Evolutionary conservation across 1,140 invertebrate species (phyloP).

Genomic region (Formica selysi): DNA sequence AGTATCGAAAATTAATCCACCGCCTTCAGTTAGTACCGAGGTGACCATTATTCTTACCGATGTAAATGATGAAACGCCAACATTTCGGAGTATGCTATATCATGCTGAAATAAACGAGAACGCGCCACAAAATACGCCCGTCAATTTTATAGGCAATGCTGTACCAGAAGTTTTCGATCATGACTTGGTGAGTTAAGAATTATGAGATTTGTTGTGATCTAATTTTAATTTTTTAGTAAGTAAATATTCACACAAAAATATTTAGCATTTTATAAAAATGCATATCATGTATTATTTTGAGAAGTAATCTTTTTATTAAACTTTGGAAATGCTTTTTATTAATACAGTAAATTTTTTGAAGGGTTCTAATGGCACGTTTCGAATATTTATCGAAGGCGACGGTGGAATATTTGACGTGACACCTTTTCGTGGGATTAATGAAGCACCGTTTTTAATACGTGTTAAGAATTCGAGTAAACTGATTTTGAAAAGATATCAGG

Average conservation of each 20-base stretch:
- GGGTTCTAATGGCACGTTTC: slow-evolving; percentile 97
- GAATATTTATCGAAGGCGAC: slow-evolving; percentile 92
- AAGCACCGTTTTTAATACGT: slow-evolving; percentile 96
- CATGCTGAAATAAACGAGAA: slow-evolving; percentile 97
- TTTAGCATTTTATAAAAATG: background rate
- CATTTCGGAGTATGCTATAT: slow-evolving; percentile 92
- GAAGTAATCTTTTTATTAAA: background rate
- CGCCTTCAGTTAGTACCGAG: slow-evolving; percentile 93
- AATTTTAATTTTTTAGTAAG: background rate
- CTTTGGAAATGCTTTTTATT: slow-evolving; percentile 8
- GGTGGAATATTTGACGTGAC: slow-evolving; percentile 96
- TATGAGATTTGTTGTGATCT: background rate
- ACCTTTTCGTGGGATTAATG: slow-evolving; percentile 95
- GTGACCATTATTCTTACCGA: slow-evolving; percentile 97
- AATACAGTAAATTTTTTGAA: slow-evolving; percentile 80
- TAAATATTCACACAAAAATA: background rate
- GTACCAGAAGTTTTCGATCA: slow-evolving; percentile 96
- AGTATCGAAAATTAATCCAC: slow-evolving; percentile 88
- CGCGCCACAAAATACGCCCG: slow-evolving; percentile 95
- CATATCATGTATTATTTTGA: no score
- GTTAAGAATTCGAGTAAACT: slow-evolving; percentile 94
- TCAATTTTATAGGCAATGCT: slow-evolving; percentile 93
- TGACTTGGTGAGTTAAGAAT: slow-evolving; percentile 91
- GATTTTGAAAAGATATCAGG: slow-evolving; percentile 94
- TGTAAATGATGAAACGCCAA: slow-evolving; percentile 97